A percentile compares a stretch with the other conserved stretches of the same genome.
Conservation (phyloP, 2,797 vertebrate species). For the Poecilia gillii region DNA sequence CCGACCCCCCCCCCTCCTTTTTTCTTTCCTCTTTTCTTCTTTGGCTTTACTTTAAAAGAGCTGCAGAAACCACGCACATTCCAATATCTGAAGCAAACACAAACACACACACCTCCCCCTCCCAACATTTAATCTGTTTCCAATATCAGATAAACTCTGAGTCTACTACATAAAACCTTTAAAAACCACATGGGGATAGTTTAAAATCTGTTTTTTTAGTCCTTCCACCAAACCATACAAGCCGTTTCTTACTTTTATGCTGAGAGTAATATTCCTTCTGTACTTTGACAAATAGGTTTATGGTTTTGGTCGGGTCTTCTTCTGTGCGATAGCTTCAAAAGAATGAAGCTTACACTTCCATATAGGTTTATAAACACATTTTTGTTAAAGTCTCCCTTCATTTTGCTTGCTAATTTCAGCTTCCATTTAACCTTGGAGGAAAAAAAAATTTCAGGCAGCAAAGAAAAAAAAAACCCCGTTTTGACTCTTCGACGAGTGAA, state of each 20-base stretch:
- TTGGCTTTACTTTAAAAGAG: conserved; percentile 24
- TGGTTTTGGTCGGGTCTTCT: conserved; percentile 48
- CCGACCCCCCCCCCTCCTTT: neutral
- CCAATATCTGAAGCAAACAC: conserved; percentile 32
- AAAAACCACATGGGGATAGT: conserved; percentile 27
- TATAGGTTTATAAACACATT: neutral
- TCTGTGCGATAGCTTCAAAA: conserved; percentile 34
- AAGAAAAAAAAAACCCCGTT: neutral
- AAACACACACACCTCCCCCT: neutral
- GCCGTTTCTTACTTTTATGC: conserved; percentile 44
- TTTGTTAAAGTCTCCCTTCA: neutral
- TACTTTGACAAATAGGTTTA: conserved; percentile 42
- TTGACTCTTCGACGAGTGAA: neutral
- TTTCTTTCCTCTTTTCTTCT: conserved; percentile 3
- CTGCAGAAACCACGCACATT: conserved; percentile 8
- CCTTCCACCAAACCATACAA: conserved; percentile 24
- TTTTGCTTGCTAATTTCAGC: neutral
- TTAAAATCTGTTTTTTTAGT: conserved; percentile 48
- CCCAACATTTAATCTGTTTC: conserved; percentile 11
- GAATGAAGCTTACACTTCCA: neutral
- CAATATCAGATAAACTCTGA: conserved; percentile 34
- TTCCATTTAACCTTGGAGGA: neutral
- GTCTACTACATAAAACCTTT: conserved; percentile 38
- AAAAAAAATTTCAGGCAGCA: neutral
- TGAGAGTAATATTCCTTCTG: conserved; percentile 42